A percentile compares a stretch with the other conserved stretches of the same genome.
These are phyloP conservation scores for Lasioglossum vierecki DNA, from an alignment of 2,888 invertebrate species.

Conservation along the genomic window DNA sequence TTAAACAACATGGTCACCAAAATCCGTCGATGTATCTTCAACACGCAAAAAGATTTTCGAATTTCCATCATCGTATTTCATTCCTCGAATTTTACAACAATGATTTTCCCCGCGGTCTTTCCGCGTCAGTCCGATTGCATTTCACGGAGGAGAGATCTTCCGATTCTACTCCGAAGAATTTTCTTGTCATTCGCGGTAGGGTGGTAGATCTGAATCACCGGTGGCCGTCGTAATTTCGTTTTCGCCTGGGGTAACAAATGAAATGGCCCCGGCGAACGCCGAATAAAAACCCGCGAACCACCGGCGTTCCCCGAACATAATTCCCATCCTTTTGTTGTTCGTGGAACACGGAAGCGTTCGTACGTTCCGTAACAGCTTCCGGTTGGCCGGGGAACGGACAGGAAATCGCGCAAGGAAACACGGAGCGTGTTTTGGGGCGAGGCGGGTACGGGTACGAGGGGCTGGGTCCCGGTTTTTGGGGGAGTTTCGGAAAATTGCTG, in stretches of 20 bases:
- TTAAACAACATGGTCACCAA: too few species aligned
- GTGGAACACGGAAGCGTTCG: slow-evolving; percentile 4
- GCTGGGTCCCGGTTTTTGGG: slow-evolving; percentile 1
- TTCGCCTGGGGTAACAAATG: not conserved
- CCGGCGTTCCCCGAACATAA: slow-evolving; percentile 16
- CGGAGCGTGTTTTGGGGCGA: not conserved
- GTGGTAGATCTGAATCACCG: not conserved
- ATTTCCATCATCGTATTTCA: not conserved
- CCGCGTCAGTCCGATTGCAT: not conserved
- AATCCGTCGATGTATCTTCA: too few species aligned
- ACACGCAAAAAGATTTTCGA: not conserved
- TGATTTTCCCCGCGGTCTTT: not conserved
- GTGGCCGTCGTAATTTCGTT: not conserved
- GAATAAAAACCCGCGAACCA: not conserved
- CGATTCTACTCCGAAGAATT: not conserved
- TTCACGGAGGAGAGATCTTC: not conserved
- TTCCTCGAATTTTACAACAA: not conserved
- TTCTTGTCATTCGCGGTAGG: not conserved
- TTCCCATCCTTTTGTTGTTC: slow-evolving; percentile 22
- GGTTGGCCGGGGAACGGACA: not conserved
- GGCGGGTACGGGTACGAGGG: not conserved
- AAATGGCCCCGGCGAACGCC: not conserved
- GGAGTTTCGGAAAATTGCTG: slow-evolving; percentile 44
- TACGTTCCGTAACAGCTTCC: slow-evolving; percentile 27
- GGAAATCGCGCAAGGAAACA: slow-evolving; percentile 23